Evolutionary conservation across 2,797 vertebrate species (phyloP).

Genomic region (Neosilurus hyrtlii): DNA sequence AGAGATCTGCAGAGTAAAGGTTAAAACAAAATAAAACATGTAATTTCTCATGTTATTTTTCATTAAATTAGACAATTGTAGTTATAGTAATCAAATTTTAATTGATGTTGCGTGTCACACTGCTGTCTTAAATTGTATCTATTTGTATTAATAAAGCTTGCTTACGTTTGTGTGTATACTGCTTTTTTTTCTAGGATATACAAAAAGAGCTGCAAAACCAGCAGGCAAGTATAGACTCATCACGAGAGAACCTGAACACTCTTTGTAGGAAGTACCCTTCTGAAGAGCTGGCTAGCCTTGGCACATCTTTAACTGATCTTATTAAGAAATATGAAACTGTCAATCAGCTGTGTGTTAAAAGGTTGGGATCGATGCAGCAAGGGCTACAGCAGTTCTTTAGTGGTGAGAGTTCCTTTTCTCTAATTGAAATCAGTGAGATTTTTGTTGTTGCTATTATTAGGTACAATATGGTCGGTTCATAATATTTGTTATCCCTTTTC

Average conservation of each 20-base stretch:
- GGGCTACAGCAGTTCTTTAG: slow-evolving; percentile 86
- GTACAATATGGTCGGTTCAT: neutral
- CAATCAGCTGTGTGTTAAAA: slow-evolving; percentile 83
- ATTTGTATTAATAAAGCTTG: neutral
- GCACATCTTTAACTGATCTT: slow-evolving; percentile 80
- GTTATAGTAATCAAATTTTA: neutral
- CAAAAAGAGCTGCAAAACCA: slow-evolving; percentile 91
- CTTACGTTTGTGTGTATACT: neutral
- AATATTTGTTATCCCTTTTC: neutral
- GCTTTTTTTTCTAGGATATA: slow-evolving; percentile 75
- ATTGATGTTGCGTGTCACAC: neutral
- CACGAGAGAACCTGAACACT: slow-evolving; percentile 85
- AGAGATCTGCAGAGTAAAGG: slow-evolving; percentile 89
- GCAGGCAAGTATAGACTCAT: slow-evolving; percentile 81
- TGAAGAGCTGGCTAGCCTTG: slow-evolving; percentile 82
- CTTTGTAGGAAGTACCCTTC: slow-evolving; percentile 92
- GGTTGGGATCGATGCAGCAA: slow-evolving; percentile 81
- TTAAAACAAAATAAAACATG: slow-evolving; percentile 49
- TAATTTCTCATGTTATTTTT: neutral
- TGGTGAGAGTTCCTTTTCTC: slow-evolving; percentile 70
- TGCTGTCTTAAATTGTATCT: neutral
- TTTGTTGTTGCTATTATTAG: neutral
- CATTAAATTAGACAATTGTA: neutral
- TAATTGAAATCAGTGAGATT: neutral
- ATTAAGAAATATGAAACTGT: slow-evolving; percentile 88